phyloP scores from a whole-genome alignment of 2,888 invertebrate genomes.

The Hydrotaea diabolus region DNA sequence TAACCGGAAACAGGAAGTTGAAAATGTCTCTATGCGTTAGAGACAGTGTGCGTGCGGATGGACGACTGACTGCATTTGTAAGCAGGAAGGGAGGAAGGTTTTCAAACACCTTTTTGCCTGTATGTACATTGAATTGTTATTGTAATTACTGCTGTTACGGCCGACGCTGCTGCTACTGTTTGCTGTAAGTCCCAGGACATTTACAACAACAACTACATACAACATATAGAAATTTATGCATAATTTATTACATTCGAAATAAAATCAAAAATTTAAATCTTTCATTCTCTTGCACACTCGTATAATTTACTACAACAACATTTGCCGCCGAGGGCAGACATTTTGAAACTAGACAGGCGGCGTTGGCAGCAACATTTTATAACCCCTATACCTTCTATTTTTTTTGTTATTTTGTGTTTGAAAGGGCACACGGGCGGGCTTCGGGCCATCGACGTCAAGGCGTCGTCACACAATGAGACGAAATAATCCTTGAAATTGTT shows the following conservation, averaged over 20 bases:
- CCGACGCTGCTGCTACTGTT: not conserved
- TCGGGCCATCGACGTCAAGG: not conserved
- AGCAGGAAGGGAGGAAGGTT: conserved; percentile 9
- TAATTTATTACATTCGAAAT: conserved; percentile 45
- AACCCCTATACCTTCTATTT: conserved; percentile 14
- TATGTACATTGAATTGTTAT: conserved; percentile 10
- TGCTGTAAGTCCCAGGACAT: conserved; percentile 60
- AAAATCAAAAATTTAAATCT: conserved; percentile 48
- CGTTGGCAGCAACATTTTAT: not conserved
- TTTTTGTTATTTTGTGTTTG: not conserved
- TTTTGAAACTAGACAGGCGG: too few species aligned
- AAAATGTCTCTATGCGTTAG: conserved; percentile 15
- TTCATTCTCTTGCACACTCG: not conserved
- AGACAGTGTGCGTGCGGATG: not conserved
- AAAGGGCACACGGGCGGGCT: not conserved
- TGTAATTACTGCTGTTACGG: not conserved
- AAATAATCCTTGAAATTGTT: conserved; percentile 19
- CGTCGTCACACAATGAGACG: not conserved
- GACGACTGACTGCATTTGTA: not conserved
- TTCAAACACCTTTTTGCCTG: conserved; percentile 52
- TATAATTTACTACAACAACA: too few species aligned
- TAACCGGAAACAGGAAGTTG: conserved; percentile 46
- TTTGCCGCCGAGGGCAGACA: not conserved
- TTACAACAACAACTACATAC: conserved; percentile 29
- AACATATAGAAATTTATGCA: conserved; percentile 53